These are phyloP conservation scores for Herpailurus yagouaroundi DNA, from an alignment of 2,113 vertebrate genomes.

Conservation along the genomic window DNA sequence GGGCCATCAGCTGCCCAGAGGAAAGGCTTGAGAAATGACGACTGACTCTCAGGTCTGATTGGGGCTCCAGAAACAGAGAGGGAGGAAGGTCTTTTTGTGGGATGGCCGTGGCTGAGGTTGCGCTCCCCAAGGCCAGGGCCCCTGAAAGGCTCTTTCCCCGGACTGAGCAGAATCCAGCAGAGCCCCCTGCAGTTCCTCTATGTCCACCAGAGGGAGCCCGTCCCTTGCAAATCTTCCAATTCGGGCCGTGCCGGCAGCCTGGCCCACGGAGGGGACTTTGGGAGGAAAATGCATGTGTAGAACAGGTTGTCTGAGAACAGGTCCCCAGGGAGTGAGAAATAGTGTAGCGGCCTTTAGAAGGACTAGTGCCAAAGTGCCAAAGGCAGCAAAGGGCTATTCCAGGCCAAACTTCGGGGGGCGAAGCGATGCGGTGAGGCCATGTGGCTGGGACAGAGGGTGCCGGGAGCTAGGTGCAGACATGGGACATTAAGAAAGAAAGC, in stretches of 20 bases:
- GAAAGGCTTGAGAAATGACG: not conserved
- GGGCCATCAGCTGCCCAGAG: not conserved
- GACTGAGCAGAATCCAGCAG: not conserved
- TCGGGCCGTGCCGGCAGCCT: not conserved
- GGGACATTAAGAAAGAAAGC: not conserved
- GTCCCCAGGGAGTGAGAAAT: not conserved
- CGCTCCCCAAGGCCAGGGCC: not conserved
- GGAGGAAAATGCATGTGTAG: not conserved
- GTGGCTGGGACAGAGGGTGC: not conserved
- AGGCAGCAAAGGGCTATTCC: not conserved
- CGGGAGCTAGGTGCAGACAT: too few relatives aligned
- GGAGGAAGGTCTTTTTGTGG: not conserved
- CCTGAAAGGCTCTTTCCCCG: not conserved
- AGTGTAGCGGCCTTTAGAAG: not conserved
- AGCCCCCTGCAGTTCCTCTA: not conserved
- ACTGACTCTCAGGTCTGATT: not conserved
- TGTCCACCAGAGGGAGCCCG: constrained; percentile 69
- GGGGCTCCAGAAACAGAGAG: not conserved
- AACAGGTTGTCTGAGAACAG: not conserved
- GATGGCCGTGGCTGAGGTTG: accelerated
- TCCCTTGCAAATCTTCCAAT: constrained; percentile 13
- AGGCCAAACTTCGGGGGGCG: not conserved
- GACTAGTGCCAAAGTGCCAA: not conserved
- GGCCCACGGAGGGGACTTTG: not conserved
- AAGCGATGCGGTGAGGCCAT: not conserved